Evolutionary conservation across 2,113 vertebrate genomes (phyloP).

Genomic region (Meleagris gallopavo): DNA sequence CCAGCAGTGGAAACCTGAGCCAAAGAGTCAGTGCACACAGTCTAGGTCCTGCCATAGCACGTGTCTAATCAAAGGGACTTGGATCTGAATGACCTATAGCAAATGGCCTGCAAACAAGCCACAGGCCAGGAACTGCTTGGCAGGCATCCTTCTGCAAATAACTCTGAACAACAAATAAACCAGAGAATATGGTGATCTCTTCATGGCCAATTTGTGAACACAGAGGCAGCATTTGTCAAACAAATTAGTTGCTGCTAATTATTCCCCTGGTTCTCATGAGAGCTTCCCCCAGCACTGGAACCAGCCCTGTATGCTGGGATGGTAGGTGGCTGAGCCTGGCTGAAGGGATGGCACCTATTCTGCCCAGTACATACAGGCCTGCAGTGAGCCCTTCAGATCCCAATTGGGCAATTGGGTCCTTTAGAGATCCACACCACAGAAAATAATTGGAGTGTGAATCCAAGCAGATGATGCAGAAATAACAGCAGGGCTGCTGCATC

Average conservation of each 20-base stretch:
- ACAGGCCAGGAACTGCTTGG: conserved; percentile 71
- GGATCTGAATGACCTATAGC: conserved; percentile 65
- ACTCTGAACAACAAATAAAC: conserved; percentile 68
- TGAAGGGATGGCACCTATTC: background rate
- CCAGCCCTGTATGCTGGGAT: conserved; percentile 5
- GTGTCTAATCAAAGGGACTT: conserved; percentile 59
- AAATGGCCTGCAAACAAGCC: conserved; percentile 61
- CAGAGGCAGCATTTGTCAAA: conserved; percentile 64
- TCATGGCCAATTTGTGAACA: conserved; percentile 71
- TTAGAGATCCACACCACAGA: background rate
- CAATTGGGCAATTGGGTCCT: background rate
- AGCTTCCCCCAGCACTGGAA: conserved; percentile 44
- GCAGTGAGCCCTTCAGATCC: background rate
- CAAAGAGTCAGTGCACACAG: background rate
- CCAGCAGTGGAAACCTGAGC: conserved; percentile 16
- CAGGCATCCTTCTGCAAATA: conserved; percentile 65
- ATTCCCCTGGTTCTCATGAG: conserved; percentile 41
- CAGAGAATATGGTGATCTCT: conserved; percentile 62
- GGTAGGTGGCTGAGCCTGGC: conserved; percentile 8
- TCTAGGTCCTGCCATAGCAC: conserved; percentile 36
- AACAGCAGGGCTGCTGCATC: conserved; percentile 21
- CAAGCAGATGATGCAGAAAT: conserved; percentile 54
- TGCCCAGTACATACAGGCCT: background rate
- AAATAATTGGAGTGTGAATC: background rate
- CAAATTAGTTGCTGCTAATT: conserved; percentile 71